phyloP scores from a whole-genome alignment of 1,140 invertebrate genomes.

The Apis florea region DNA sequence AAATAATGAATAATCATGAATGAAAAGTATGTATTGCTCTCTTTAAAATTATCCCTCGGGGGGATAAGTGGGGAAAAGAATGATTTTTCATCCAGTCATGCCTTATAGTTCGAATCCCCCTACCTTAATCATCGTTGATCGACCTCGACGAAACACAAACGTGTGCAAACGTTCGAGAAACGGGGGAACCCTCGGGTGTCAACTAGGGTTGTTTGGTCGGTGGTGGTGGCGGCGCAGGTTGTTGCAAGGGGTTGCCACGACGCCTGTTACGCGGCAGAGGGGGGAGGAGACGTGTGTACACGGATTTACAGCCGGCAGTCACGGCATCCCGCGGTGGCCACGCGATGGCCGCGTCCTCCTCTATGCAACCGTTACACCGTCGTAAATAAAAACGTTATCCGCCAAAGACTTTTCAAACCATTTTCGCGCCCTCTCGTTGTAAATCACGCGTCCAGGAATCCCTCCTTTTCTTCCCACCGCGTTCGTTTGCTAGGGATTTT shows the following conservation, averaged over 20 bases:
- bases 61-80: too few relatives aligned
- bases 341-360: constrained; percentile 35
- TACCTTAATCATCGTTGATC: too few relatives aligned
- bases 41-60: too few relatives aligned
- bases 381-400: constrained; percentile 37
- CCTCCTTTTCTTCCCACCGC: background rate
- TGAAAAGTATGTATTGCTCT: too few relatives aligned
- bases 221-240: background rate
- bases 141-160: too few relatives aligned
- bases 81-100: too few relatives aligned
- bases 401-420: constrained; percentile 39
- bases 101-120: too few relatives aligned
- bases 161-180: background rate
- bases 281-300: constrained; percentile 55
- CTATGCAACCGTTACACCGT: too few relatives aligned
- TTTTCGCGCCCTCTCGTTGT: constrained; percentile 2
- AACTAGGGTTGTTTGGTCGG: constrained; percentile 8
- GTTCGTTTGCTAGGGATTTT: too few relatives aligned
- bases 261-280: constrained; percentile 48
- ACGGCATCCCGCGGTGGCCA: constrained; percentile 46
- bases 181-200: constrained; percentile 3
- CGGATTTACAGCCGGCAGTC: constrained; percentile 67
- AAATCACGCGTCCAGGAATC: constrained; percentile 19
- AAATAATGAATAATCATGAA: too few relatives aligned
- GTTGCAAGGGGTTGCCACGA: constrained; percentile 40